Percentiles rank a stretch among this genome's conserved stretches.
These are phyloP conservation scores for Pangasius djambal DNA, from an alignment of 2,797 vertebrate species.

Conservation along the genomic window DNA sequence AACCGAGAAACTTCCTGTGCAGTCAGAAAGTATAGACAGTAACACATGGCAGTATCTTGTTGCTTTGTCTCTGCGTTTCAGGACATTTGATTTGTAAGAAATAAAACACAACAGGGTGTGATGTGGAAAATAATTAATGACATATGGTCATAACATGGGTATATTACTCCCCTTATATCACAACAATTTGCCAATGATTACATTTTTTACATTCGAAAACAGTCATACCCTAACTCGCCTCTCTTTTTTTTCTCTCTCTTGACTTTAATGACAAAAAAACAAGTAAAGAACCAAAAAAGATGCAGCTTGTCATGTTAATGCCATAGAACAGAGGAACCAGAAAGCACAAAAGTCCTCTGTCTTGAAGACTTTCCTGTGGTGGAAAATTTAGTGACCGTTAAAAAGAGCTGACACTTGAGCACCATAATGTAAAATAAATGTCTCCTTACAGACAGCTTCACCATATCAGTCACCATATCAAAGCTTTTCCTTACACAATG, in stretches of 20 bases:
- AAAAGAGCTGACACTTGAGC: neutral
- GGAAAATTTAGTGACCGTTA: neutral
- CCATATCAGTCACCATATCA: neutral
- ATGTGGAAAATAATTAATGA: neutral
- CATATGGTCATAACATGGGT: neutral
- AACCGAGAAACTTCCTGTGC: neutral
- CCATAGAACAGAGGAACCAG: neutral
- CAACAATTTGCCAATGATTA: neutral
- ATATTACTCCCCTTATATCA: neutral
- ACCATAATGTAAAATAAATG: conserved; percentile 1
- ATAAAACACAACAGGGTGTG: neutral
- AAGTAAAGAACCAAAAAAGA: neutral
- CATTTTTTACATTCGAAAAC: too few species aligned
- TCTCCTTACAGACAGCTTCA: neutral
- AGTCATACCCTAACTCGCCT: neutral
- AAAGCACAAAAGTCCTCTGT: neutral
- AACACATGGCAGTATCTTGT: neutral
- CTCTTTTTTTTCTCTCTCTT: neutral
- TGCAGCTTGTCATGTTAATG: neutral
- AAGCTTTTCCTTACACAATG: neutral
- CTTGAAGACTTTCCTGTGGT: neutral
- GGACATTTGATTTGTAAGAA: neutral
- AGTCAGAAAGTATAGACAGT: conserved; percentile 14
- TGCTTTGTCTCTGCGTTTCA: neutral
- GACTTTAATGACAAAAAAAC: neutral